Base-by-base conservation (phyloP, 2,888 invertebrate species). In the Torymus tubicola region DNA sequence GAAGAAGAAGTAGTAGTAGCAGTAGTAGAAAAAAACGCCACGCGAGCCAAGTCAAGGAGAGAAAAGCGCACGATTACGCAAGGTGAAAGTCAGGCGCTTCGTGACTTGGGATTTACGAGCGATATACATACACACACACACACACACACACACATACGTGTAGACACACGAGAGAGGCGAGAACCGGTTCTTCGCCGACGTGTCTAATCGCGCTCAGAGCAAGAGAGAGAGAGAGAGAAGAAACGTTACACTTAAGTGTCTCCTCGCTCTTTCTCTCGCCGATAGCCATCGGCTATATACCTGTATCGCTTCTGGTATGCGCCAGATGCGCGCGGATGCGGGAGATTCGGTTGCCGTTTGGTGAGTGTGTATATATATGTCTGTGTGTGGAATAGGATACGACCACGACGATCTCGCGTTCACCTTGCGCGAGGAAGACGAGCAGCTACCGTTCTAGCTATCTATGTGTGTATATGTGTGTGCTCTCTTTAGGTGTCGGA, bases 61-160 rank as follows among this genome's bases (percentile, higher is more conserved):
- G 42, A 8, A 69, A 69, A 71, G 42, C 61, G 14, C 58, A 55
- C 60, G 58, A 70, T 76, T 81, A 70, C 77, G 77, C 81, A 77
- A 81, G 76, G 81, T 81, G 73, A 81, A 81, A 81, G 77, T 77
- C 72, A 77, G 68, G 63, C 50, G 13, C 70, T 55, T 64, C 63
- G 24, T 16, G 57, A n/a, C 52, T 18, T 50, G 21, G 64, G 64
- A 70, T 71, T 64, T 78, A 64, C 52, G 57, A 18, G 4, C 52
- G 57, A 78, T 68, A 75, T 42, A 42, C 42, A 42, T 42, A 42
- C 8, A 42, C 42, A 52, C 55, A 69, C 13, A 42, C 8, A 42
- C 42, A 52, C 55, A 69, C 13, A 21, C 21, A 78, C 61, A 75
- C 8, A 42, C 8, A 42, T 42, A 42, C 42, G 8, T 8, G 60